Base-by-base conservation (phyloP, 2,797 vertebrate species). In the Halcyon smyrnensis region DNA sequence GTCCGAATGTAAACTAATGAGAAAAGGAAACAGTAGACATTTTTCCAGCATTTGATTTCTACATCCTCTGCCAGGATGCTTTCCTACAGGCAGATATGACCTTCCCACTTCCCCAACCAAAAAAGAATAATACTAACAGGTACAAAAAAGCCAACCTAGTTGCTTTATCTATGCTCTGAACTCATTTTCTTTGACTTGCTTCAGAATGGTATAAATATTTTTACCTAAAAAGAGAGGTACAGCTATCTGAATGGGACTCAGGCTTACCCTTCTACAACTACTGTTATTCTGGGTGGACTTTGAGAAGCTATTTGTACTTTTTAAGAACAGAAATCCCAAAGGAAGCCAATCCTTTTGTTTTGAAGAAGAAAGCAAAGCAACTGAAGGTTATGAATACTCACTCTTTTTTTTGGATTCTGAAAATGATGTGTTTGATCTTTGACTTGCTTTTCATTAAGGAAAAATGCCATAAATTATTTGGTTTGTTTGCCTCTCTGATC, bases 381-480 rank as follows among this genome's bases (percentile, higher is more conserved):
- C n/a, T 94, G 93, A 95, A 97, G 84, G 91, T 93, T 93, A 86
- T 65, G 71, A 97, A 82, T 28, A 84, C 53, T 86, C 67, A 45
- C 7, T 60, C 51, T 73, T 82, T 57, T 57, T 71, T 74, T 53
- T 7, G 11, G 34, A 93, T 94, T 96, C 45, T 39, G 79, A 88
- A 95, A 80, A 79, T 57, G 5, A 36, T 78, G 59, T 25, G 24
- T 93, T 95, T 95, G 95, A 95, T 90, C 93, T 37, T 92, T 79
- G 65, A 90, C 60, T 90, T 85, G 85, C 74, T 94, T 93, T 94
- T 96, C 64, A 95, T 96, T 97, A 91, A 84, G 63, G 34, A 87
- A 94, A 97, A 97, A 93, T 67, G 69, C 53, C 83, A 93, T 96
- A 91, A 97, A 91, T 97, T 95, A 96, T 90, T 84, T 71, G 84